Evolutionary conservation across 2,113 vertebrate genomes (phyloP).

Genomic region (Leiothrix lutea): DNA sequence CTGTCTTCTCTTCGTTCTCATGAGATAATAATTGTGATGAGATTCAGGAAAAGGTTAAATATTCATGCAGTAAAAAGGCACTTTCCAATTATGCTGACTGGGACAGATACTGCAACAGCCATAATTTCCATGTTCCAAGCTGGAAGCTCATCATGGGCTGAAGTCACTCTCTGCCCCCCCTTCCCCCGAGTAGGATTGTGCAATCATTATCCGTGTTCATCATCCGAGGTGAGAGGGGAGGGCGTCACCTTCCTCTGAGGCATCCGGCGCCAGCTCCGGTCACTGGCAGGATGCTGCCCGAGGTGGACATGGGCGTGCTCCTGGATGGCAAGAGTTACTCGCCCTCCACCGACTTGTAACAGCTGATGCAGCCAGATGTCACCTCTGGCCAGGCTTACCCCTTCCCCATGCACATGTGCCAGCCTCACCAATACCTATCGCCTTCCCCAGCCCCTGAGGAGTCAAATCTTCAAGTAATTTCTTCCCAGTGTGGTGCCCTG

Average conservation of each 20-base stretch:
- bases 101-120: neutral
- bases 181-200: neutral
- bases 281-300: neutral
- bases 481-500: neutral
- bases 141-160: neutral
- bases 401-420: neutral
- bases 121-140: neutral
- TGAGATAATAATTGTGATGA: neutral
- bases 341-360: neutral
- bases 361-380: neutral
- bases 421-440: neutral
- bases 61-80: neutral
- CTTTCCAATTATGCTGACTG: neutral
- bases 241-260: conserved; percentile 52
- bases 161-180: neutral
- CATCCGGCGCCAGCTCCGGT: neutral
- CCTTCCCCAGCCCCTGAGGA: neutral
- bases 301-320: neutral
- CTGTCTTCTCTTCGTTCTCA: neutral
- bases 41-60: neutral
- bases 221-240: conserved; percentile 15
- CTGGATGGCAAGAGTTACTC: neutral
- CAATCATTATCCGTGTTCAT: neutral
- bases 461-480: neutral
- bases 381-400: neutral